Evolutionary conservation across 2,113 vertebrate genomes (phyloP).

Genomic region (Python bivittatus): DNA sequence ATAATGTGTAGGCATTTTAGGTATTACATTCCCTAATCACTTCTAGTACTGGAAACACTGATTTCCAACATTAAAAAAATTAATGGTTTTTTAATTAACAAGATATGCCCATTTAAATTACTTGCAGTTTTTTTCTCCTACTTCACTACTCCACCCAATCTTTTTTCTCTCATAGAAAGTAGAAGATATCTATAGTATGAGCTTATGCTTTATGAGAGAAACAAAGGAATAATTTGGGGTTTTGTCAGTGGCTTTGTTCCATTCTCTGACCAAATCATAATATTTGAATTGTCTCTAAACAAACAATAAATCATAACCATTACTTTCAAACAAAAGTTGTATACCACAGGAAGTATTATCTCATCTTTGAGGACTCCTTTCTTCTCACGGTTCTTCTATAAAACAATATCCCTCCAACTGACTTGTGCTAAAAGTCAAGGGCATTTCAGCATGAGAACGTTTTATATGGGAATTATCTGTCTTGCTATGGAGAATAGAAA

Average conservation of each 20-base stretch:
- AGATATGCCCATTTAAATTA: not conserved
- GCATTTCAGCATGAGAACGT: slow-evolving; percentile 50
- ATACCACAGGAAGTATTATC: slow-evolving; percentile 67
- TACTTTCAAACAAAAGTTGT: slow-evolving; percentile 54
- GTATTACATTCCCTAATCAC: not conserved
- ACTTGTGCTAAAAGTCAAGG: slow-evolving; percentile 58
- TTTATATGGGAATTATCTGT: slow-evolving; percentile 52
- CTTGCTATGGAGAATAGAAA: slow-evolving; percentile 18
- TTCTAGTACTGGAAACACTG: not conserved
- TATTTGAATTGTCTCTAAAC: slow-evolving; percentile 65
- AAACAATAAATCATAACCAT: slow-evolving; percentile 65
- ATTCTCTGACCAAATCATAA: slow-evolving; percentile 62
- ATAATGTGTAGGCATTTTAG: not conserved
- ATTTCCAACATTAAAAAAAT: not conserved
- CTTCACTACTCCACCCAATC: too few relatives aligned
- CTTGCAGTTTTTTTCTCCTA: not conserved
- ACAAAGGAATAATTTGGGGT: slow-evolving; percentile 63
- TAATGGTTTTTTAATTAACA: not conserved
- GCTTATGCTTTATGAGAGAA: slow-evolving; percentile 65
- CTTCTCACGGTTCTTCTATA: slow-evolving; percentile 45
- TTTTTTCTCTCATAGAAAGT: slow-evolving; percentile 18
- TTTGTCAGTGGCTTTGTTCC: slow-evolving; percentile 38
- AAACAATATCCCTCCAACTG: slow-evolving; percentile 50
- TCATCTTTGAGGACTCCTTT: slow-evolving; percentile 49
- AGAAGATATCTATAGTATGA: slow-evolving; percentile 39